Evolutionary conservation across 2,797 vertebrate species (phyloP).

Genomic region (Halcyon leucocephala): DNA sequence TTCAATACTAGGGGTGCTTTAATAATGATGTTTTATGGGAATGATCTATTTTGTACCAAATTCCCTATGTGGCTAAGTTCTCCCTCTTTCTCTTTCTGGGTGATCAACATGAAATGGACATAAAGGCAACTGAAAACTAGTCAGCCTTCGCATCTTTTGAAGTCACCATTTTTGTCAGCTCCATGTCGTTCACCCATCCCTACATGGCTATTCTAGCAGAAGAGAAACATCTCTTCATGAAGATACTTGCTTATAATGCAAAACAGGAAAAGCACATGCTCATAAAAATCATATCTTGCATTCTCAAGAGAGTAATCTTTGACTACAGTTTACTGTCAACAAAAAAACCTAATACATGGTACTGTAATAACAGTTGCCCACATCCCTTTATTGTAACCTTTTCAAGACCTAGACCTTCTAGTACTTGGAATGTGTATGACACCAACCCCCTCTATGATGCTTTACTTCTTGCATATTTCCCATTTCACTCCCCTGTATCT

Average conservation of each 20-base stretch:
- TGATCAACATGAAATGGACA: not conserved
- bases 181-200: fast-evolving
- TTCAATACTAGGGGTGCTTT: not conserved
- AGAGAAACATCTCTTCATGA: not conserved
- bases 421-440: not conserved
- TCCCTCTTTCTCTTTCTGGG: not conserved
- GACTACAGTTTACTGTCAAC: not conserved
- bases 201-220: not conserved
- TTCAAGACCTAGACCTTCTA: not conserved
- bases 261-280: not conserved
- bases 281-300: not conserved
- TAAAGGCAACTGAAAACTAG: not conserved
- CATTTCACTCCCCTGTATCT: not conserved
- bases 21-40: not conserved
- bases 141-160: not conserved
- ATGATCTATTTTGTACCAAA: not conserved
- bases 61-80: not conserved
- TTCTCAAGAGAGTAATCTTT: not conserved
- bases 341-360: not conserved
- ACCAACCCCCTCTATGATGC: not conserved
- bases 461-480: not conserved
- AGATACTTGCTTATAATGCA: not conserved
- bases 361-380: not conserved
- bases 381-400: not conserved
- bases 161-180: not conserved